Percentiles rank a stretch among this genome's conserved stretches.
Conservation (phyloP, 2,797 vertebrate genomes). For the Dryobates pubescens region DNA sequence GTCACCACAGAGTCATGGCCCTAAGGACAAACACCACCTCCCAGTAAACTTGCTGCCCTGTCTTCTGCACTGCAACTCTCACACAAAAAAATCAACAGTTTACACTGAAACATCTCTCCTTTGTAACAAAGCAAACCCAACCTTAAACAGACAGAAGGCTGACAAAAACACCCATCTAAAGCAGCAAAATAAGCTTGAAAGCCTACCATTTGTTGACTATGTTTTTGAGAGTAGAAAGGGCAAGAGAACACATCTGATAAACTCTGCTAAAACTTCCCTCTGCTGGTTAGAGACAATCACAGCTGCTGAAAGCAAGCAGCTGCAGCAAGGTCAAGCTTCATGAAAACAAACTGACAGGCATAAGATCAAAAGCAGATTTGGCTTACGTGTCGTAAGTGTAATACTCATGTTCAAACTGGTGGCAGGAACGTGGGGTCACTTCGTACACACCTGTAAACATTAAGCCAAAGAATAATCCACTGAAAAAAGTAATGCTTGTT, state of each 20-base stretch:
- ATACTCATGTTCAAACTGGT: constrained; percentile 96
- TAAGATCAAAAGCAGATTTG: background rate
- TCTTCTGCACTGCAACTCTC: background rate
- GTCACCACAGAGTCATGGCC: background rate
- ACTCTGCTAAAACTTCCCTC: background rate
- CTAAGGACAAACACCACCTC: background rate
- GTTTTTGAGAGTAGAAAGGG: background rate
- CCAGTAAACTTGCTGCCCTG: background rate
- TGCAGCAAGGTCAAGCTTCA: background rate
- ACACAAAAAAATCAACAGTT: background rate
- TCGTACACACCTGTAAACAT: constrained; percentile 90
- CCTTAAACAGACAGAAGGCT: background rate
- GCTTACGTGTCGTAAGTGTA: constrained; percentile 97
- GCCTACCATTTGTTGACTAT: background rate
- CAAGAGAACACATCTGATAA: background rate
- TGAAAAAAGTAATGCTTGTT: background rate
- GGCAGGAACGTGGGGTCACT: constrained; percentile 97
- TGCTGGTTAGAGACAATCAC: background rate
- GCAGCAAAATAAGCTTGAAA: background rate
- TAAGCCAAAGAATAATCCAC: background rate
- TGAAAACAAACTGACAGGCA: fast-evolving
- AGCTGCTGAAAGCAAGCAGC: background rate
- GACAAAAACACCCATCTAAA: background rate
- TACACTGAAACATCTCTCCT: background rate
- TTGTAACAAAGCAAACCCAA: background rate